Percentiles rank a stretch among this genome's conserved stretches.
Evolutionary conservation across 1,140 invertebrate genomes (phyloP).

Genomic region (Pachyrhynchus sulphureomaculatus): DNA sequence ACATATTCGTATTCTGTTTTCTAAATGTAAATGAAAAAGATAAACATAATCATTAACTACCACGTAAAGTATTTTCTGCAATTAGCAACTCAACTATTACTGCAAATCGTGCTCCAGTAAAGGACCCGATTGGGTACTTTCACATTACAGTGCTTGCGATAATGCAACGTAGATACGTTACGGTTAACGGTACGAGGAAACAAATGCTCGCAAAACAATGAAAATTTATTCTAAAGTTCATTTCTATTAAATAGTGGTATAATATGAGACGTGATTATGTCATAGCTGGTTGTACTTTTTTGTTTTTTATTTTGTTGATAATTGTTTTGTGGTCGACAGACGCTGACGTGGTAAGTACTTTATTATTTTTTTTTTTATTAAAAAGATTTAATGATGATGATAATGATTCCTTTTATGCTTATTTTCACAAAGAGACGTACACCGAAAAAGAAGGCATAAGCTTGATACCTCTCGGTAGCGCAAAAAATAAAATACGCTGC

Average conservation of each 20-base stretch:
- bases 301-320: slow-evolving; percentile 31
- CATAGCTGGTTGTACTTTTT: slow-evolving; percentile 27
- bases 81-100: background rate
- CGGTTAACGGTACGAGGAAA: background rate
- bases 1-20: too few species aligned
- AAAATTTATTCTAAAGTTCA: background rate
- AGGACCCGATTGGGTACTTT: slow-evolving; percentile 6
- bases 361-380: background rate
- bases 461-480: too few species aligned
- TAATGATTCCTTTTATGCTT: too few species aligned
- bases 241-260: background rate
- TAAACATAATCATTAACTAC: background rate
- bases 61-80: background rate
- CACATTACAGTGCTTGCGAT: slow-evolving; percentile 3
- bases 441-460: too few species aligned
- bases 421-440: too few species aligned
- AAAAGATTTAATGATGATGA: too few species aligned
- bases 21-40: background rate
- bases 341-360: slow-evolving; percentile 11
- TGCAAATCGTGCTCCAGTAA: slow-evolving; percentile 12
- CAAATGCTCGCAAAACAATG: slow-evolving; percentile 1
- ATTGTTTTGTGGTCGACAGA: slow-evolving; percentile 11
- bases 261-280: slow-evolving; percentile 32
- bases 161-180: background rate
- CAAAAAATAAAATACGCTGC: too few species aligned